Base-by-base conservation (phyloP, 2,797 vertebrate species). In the Galago senegalensis region DNA sequence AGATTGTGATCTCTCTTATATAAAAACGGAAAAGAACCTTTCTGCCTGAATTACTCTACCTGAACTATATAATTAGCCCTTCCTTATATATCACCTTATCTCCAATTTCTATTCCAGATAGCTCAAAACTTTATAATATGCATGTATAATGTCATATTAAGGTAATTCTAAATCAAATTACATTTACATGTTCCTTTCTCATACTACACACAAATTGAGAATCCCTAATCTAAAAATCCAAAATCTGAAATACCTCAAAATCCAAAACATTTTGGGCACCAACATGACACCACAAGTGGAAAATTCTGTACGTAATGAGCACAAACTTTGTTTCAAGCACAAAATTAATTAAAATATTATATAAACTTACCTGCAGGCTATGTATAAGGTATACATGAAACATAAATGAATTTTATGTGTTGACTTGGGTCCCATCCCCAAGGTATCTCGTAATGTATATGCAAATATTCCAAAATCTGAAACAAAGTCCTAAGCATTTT, bases 101-200 rank as follows among this genome's bases (percentile, higher is more conserved):
- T 88, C 21, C 21, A 77, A 43, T 53, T 83, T 83, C 29, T n/a
- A 56, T 60, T 83, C 40, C 61, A 83, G n/a, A 82, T 7, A 61
- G 23, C 87, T 77, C 70, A 88, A 70, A 88, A 61, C 5, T 82
- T 76, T 69, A 76, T 31, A 58, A 67, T 37, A 53, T 53, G 49
- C 49, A 16, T 53, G 49, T 53, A 16, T 31, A 89, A 84, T 25
- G 3, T n/a, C 49, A 37, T 49, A 43, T 53, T 69, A 37, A 61
- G 43, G 27, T 77, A 46, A n/a, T 87, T 77, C 61, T 53, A 83
- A 87, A 95, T 80, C 61, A 87, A 21, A 73, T 60, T 29, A 53
- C 69, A 83, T 49, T 60, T 29, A 53, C 69, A 83, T 49, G 27
- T 9, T 82, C 12, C n/a, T 93, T 83, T 56, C 37, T 87, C 73